Percentiles rank a stretch among this genome's conserved stretches.
Conservation (phyloP, 2,888 invertebrate species). For the Heliconius cydno region DNA sequence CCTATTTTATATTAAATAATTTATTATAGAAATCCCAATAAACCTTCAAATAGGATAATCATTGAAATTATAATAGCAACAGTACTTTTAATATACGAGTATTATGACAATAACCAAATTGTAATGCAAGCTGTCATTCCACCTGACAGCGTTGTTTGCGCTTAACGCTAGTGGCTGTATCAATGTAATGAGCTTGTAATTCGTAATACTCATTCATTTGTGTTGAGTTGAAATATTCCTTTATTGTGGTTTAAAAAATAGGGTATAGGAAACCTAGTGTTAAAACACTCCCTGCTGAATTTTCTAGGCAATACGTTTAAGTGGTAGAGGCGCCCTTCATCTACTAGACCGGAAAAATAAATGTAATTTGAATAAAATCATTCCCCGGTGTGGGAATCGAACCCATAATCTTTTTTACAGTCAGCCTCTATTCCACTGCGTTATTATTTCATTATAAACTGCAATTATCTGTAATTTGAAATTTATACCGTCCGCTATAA, state of each 20-base stretch:
- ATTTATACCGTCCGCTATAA: neutral
- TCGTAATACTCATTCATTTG: constrained; percentile 15
- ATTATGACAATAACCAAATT: constrained; percentile 20
- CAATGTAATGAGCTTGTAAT: constrained; percentile 30
- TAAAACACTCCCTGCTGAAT: no score
- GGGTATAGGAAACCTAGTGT: no score
- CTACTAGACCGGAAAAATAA: no score
- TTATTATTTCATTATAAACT: neutral
- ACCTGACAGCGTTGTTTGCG: constrained; percentile 53
- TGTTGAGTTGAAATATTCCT: neutral
- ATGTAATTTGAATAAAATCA: no score
- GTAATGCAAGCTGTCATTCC: constrained; percentile 51
- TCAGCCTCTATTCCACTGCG: neutral
- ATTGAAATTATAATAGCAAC: neutral
- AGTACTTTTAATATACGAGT: neutral
- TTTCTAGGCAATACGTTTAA: no score
- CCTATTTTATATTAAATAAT: neutral
- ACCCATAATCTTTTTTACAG: neutral
- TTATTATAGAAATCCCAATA: neutral
- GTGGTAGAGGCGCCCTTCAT: no score
- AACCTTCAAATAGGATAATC: neutral
- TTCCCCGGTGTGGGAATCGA: neutral
- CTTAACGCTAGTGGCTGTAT: constrained; percentile 44
- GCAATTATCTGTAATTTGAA: constrained; percentile 12
- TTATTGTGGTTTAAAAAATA: neutral